These are phyloP conservation scores for Scleropages formosus DNA, from an alignment of 2,797 vertebrate genomes.

Conservation along the genomic window DNA sequence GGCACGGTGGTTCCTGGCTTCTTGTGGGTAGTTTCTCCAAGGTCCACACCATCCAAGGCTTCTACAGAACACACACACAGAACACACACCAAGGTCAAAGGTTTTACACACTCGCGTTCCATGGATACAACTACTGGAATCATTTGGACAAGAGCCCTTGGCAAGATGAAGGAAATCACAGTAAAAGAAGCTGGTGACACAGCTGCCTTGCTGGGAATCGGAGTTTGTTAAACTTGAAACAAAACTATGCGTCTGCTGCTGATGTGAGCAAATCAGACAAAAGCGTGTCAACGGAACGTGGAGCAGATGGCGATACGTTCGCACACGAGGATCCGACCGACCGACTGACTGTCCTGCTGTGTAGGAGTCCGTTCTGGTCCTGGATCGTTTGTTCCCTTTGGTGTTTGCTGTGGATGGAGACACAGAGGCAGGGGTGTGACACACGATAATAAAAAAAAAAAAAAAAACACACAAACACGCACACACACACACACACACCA, in stretches of 20 bases:
- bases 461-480: no score
- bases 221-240: no score
- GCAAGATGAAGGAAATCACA: no score
- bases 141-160: no score
- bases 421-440: neutral
- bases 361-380: conserved; percentile 94
- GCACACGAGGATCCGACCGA: conserved; percentile 61
- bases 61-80: conserved; percentile 67
- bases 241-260: no score
- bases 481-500: neutral
- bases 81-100: neutral
- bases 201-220: no score
- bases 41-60: conserved; percentile 89
- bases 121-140: no score
- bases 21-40: conserved; percentile 92
- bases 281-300: no score
- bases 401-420: conserved; percentile 77
- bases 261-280: no score
- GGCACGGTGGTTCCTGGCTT: conserved; percentile 96
- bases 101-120: neutral
- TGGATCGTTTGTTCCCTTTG: conserved; percentile 94
- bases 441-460: no score
- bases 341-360: conserved; percentile 95
- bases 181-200: no score
- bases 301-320: neutral